These are phyloP conservation scores for Argyra leucocephala DNA, from an alignment of 2,888 invertebrate species.

Conservation along the genomic window DNA sequence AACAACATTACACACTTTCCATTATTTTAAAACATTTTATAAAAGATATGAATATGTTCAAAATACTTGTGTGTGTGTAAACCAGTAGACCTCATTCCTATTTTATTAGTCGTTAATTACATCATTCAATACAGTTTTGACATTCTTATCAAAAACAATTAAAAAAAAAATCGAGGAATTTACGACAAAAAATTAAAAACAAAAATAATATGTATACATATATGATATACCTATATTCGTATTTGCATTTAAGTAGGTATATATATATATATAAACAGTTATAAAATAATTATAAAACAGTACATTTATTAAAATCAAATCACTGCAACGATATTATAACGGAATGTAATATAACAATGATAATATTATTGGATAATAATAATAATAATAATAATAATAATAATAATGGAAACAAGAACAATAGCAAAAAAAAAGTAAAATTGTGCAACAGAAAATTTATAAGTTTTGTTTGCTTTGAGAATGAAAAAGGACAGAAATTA, in stretches of 20 bases:
- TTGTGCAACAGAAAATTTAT: not conserved
- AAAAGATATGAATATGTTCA: no score
- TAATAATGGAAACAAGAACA: not conserved
- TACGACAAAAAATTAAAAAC: no score
- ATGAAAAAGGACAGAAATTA: not conserved
- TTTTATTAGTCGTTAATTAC: not conserved
- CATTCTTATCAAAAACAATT: not conserved
- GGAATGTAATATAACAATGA: no score
- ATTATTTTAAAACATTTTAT: no score
- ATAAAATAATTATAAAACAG: not conserved
- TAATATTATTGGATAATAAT: not conserved
- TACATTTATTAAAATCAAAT: not conserved
- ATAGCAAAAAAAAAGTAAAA: not conserved
- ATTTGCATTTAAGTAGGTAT: no score
- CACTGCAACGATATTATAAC: not conserved
- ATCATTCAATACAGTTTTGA: not conserved
- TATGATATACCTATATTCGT: no score
- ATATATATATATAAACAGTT: not conserved
- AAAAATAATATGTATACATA: no score
- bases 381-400: not conserved
- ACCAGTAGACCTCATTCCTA: no score
- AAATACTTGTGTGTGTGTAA: no score
- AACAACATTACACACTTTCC: no score
- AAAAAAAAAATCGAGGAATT: not conserved
- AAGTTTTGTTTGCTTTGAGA: not conserved